Evolutionary conservation across 2,113 vertebrate genomes (phyloP).

Genomic region (Ceyx cyanopectus): DNA sequence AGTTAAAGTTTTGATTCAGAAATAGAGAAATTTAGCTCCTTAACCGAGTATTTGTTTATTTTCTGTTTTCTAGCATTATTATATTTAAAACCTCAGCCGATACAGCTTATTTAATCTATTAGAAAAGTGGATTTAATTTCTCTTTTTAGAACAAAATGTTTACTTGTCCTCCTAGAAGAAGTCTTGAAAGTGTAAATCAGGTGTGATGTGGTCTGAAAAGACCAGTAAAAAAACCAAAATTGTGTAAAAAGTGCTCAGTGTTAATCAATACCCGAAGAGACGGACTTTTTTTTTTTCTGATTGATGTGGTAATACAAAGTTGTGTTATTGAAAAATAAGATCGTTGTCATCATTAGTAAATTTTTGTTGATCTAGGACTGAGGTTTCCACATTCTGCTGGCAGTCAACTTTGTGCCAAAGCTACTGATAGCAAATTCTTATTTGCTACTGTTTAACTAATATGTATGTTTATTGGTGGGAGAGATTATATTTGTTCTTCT

Average conservation of each 20-base stretch:
- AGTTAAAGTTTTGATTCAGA: not conserved
- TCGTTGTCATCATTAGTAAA: not conserved
- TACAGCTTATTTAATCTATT: not conserved
- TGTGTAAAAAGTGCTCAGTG: not conserved
- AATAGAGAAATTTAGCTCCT: not conserved
- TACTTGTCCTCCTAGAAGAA: not conserved
- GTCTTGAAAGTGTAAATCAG: not conserved
- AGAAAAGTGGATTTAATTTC: not conserved
- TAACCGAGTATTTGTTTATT: not conserved
- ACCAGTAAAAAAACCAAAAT: too few relatives aligned
- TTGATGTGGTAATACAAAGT: not conserved
- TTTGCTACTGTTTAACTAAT: not conserved
- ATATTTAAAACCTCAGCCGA: not conserved
- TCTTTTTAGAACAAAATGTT: not conserved
- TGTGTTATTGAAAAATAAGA: not conserved
- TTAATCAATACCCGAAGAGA: not conserved
- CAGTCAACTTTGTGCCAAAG: not conserved
- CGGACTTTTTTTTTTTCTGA: not conserved
- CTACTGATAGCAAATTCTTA: not conserved
- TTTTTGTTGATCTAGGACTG: not conserved
- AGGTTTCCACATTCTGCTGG: not conserved
- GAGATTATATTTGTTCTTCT: not conserved
- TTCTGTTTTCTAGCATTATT: not conserved
- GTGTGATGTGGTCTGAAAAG: not conserved
- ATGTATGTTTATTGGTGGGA: not conserved